Evolutionary conservation across 2,797 vertebrate species (phyloP), one percentile per base, ranked within the genome.

Genomic region (Gila robusta): DNA sequence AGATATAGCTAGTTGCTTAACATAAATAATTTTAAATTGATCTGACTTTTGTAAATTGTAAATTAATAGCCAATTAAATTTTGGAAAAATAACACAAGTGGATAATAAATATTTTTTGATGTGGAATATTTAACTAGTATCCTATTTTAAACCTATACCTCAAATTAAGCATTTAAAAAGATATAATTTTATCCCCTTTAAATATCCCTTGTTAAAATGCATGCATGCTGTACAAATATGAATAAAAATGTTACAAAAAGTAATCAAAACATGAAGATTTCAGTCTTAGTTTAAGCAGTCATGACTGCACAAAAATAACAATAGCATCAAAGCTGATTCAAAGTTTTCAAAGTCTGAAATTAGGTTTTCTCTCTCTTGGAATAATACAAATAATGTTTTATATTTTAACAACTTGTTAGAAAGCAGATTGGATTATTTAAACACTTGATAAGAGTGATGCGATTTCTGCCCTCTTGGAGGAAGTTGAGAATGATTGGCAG

Each of bases 401-500:
- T 79, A 37, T 49, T 52, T 23, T 52, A 32, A 66, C 17, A 66
- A 56, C 21, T 17, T 67, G 2, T 80, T 28, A 67, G 14, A 47
- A 67, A 67, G 11, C 26, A 32, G 12, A 56, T 39, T 81, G 67
- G 19, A 37, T 14, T 37, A 67, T 67, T 54, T 52, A 70, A 67
- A 16, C 44, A 67, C 44, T 17, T 21, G 12, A 7, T 37, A 62
- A 74, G 19, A 47, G 21, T 52, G 17, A 21, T 47, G 26, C 26
- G 2, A 56, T 49, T 37, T 23, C 28, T 66, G 28, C 10, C 6
- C 69, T 62, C 26, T 67, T 82, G n/a, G 41, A 83, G 56, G 16
- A 88, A 71, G 59, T 56, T 84, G 35, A 74, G 56, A 86, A 62
- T 73, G 64, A 81, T 54, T 79, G 56, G 35, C 81, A 79, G 64